phyloP scores from a whole-genome alignment of 2,113 vertebrate species.

The Rhabdomys dilectus region DNA sequence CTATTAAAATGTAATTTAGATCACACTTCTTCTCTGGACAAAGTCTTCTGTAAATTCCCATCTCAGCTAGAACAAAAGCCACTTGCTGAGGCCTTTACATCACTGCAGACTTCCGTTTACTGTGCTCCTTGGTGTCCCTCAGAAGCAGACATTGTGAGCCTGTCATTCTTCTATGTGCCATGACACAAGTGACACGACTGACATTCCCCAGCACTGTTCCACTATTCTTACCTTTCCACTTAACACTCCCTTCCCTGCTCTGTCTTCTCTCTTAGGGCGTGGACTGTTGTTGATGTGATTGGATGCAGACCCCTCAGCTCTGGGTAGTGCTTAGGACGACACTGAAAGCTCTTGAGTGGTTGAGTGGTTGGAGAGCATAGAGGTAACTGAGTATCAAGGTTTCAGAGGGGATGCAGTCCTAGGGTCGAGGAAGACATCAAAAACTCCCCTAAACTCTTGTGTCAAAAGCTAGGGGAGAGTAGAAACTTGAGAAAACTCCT shows the following conservation, averaged over 20 bases:
- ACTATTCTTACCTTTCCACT: background rate
- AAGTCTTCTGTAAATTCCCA: background rate
- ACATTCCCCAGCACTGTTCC: background rate
- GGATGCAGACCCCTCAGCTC: background rate
- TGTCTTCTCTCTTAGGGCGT: background rate
- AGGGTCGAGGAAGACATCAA: background rate
- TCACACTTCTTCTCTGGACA: background rate
- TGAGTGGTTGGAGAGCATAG: background rate
- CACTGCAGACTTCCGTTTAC: background rate
- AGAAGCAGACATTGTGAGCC: background rate
- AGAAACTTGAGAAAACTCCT: background rate
- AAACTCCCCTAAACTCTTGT: background rate
- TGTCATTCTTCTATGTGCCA: background rate
- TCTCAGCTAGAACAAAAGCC: background rate
- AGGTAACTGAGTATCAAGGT: background rate
- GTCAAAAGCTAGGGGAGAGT: background rate
- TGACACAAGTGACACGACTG: no score
- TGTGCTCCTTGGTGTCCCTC: background rate
- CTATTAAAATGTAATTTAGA: constrained; percentile 40
- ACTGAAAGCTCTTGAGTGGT: background rate
- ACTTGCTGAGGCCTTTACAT: background rate
- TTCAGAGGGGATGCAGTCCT: background rate
- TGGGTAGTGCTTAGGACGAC: background rate
- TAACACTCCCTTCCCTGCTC: background rate
- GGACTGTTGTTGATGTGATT: background rate